Base-by-base conservation (phyloP, 2,113 vertebrate species). In the Pseudorectes ferrugineus region DNA sequence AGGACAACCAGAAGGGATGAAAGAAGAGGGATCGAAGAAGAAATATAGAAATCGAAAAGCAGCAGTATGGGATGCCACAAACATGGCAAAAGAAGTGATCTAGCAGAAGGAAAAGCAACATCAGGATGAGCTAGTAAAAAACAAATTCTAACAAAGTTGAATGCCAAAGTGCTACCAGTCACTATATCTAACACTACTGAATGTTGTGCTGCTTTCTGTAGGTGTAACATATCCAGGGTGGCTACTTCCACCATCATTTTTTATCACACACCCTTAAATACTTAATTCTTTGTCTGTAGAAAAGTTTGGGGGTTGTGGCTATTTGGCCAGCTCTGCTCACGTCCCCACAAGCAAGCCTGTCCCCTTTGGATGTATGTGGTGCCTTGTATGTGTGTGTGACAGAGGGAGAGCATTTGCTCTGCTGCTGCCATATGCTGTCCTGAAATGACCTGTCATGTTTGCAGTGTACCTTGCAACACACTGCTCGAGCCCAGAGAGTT, bases 321-420 rank as follows among this genome's bases (percentile, higher is more conserved):
- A 0, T 55, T 35, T 35, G 33, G n/a, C 22, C 49, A 74, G 2
- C 29, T 46, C 15, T 21, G 40, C 31, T 81, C 45, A 20, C 24
- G 29, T 33, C 16, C 17, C 15, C 15, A 14, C 0, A 10, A 11
- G n/a, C 14, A 26, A 78, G 6, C 25, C 57, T 72, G n/a, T 63
- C 7, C 7, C 31, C 10, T 65, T 19, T 76, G 10, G 45, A 22
- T 12, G 31, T 22, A 5, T 5, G 4, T 31, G 14, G 22, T 2
- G 0, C n/a, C 49, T 52, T 24, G 1, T 29, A 1, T 5, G 12
- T 57, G 10, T 29, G 49, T 12, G 18, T 17, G 65, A 42, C 7
- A 36, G 58, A 80, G 11, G 31, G 33, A 85, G 45, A 66, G 17
- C 26, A 3, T 73, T 75, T 76, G 31, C 45, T 70, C 19, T 85